Conservation (phyloP, 1,140 invertebrate genomes). For the Thaumatotibia leucotreta region DNA sequence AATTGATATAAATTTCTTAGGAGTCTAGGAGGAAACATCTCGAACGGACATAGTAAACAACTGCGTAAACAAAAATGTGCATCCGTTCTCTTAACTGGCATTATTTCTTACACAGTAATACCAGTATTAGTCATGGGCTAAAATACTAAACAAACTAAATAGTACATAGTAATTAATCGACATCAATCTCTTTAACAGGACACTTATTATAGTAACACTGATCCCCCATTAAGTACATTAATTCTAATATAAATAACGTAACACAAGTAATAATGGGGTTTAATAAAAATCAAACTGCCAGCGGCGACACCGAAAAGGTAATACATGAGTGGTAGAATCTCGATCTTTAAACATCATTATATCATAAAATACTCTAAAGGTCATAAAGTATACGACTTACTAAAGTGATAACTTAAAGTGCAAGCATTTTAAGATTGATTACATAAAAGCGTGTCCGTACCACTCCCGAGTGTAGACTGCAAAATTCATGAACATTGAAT, state of each 20-base stretch:
- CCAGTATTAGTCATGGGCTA: background rate
- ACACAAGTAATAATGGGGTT: slow-evolving; percentile 1
- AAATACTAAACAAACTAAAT: background rate
- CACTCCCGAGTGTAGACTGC: background rate
- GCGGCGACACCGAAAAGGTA: background rate
- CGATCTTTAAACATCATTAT: too few relatives aligned
- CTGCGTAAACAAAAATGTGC: background rate
- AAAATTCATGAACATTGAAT: background rate
- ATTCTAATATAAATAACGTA: slow-evolving; percentile 5
- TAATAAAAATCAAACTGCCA: too few relatives aligned
- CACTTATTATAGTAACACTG: background rate
- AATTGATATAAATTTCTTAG: background rate
- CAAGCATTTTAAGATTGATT: background rate
- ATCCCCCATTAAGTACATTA: slow-evolving; percentile 9
- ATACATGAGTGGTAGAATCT: background rate
- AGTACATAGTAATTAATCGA: background rate
- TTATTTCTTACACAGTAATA: background rate
- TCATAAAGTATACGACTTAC: background rate
- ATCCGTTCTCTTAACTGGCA: background rate
- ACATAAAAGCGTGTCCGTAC: background rate
- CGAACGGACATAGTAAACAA: background rate
- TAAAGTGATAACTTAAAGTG: slow-evolving; percentile 3
- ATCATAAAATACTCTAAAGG: background rate
- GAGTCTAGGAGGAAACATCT: background rate
- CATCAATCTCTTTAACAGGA: background rate